phyloP scores from a whole-genome alignment of 2,888 invertebrate species.

The Tiliacea aurago region DNA sequence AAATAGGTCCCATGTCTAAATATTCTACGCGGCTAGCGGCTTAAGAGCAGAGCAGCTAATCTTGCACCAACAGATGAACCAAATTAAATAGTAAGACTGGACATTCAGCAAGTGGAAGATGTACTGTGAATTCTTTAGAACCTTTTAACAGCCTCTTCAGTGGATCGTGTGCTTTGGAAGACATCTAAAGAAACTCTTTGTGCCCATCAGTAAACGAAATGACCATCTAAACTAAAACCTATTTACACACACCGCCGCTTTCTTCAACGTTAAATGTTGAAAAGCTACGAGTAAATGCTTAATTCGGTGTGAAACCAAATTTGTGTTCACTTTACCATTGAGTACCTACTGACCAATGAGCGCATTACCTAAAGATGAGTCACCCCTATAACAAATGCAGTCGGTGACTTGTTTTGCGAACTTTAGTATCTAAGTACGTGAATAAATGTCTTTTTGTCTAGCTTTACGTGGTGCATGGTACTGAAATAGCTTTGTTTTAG shows the following conservation, averaged over 20 bases:
- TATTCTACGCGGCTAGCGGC: too few species aligned
- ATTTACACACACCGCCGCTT: slow-evolving; percentile 37
- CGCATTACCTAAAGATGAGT: slow-evolving; percentile 54
- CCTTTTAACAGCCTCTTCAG: neutral
- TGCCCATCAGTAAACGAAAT: slow-evolving; percentile 4
- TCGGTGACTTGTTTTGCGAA: slow-evolving; percentile 48
- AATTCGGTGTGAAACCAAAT: slow-evolving; percentile 62
- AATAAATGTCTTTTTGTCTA: slow-evolving; percentile 62
- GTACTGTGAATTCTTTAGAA: neutral
- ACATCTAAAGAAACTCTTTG: slow-evolving; percentile 23
- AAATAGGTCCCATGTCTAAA: neutral
- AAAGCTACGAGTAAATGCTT: slow-evolving; percentile 50
- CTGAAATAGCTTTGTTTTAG: slow-evolving; percentile 62
- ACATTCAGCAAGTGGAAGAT: neutral
- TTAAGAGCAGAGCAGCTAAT: neutral
- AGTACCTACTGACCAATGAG: slow-evolving; percentile 62
- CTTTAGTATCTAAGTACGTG: slow-evolving; percentile 50
- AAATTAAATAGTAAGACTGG: neutral
- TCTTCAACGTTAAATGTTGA: slow-evolving; percentile 41
- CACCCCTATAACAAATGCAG: slow-evolving; percentile 51
- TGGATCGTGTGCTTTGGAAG: neutral
- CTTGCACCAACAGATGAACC: neutral
- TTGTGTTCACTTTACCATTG: slow-evolving; percentile 45
- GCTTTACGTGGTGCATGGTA: slow-evolving; percentile 65
- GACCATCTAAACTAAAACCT: slow-evolving; percentile 11